Evolutionary conservation across 2,888 invertebrate species (phyloP), one percentile per base, ranked within the genome.

Genomic region (Cosmorhoe ocellata): DNA sequence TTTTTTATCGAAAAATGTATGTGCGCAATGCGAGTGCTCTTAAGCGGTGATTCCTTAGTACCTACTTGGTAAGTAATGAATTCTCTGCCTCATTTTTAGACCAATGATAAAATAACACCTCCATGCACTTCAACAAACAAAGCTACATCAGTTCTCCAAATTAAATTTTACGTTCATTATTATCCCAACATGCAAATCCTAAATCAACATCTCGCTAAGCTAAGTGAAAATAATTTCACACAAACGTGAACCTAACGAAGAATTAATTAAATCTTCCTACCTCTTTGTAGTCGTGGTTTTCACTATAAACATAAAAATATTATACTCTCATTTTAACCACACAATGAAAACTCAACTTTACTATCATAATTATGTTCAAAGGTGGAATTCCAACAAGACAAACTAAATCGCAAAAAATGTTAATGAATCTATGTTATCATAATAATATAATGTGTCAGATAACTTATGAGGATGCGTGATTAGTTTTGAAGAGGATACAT

Each of bases 221-320:
- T 37, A 46, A 36, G 18, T 37, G 40, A 41, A 42, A 51, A 33
- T 22, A 38, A 42, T 42, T 24, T 22, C 38, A 33, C 33, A 30
- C 30, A 46, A 46, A 38, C 37, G 33, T 33, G 33, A 46, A 51
- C 40, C 31, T 24, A 51, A 44, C 28, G 27, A 45, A 46, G 46
- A 51, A 37, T 27, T 46, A 46, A 51, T 51, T 46, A 42, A 46
- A 51, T 32, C 51, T 30, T 12, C 22, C 11, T 33, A 41, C 44
- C 41, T 38, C 51, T 46, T 41, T 46, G 41, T 28, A 27, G 41
- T 33, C 31, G 40, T 11, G 41, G 46, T 33, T 32, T 30, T 31
- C 28, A 33, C 38, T 33, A 14, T 46, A 33, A 46, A 34, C 22
- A 24, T 41, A 22, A 30, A 31, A 10, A 33, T 26, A 33, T 32